Base-by-base conservation (phyloP, 2,888 invertebrate species). In the Cheilosia soror region DNA sequence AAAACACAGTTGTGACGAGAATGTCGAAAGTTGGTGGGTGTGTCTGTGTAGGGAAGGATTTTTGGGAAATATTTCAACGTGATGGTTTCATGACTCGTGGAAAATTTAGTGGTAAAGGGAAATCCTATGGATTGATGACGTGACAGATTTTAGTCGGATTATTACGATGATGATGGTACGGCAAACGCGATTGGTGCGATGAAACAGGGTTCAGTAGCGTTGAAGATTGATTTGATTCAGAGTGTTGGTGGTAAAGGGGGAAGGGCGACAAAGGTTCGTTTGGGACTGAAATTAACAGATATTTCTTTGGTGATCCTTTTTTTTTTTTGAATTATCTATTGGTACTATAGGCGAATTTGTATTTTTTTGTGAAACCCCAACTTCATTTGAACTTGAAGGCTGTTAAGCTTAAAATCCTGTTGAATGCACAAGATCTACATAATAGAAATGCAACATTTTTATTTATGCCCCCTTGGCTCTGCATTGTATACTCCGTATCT, bases 131-230 rank as follows among this genome's bases (percentile, higher is more conserved):
- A 85, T 85, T 85, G 81, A 85, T 85, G 85, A 81, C 76, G 69
- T 85, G 85, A 81, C 85, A 85, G 76, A 81, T 85, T 85, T 85
- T 81, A 85, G 81, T 72, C 47, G 57, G 81, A 81, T 81, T 85
- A 77, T 72, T 81, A 72, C 72, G 53, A 76, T 72, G 71, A 71
- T 63, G 76, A 68, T 75, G 13, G 33, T 37, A 20, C 25, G 33
- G 9, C 6, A 47, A 33, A 5, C 4, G 4, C 27, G 29, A 15
- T 25, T 29, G 47, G 1, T 31, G 53, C 11, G 11, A 4, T 37
- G 40, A 31, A 15, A 51, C 51, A 9, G 27, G 55, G 63, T 73
- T 78, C 78, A 78, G 78, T 73, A 83, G 78, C 65, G 57, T 71
- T 72, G 55, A 66, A 62, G 60, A 83, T 83, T 83, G 82, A 82